Percentiles rank a stretch among this genome's conserved stretches.
Evolutionary conservation across 2,888 invertebrate genomes (phyloP).

Genomic region (Caenorhabditis panamensis): DNA sequence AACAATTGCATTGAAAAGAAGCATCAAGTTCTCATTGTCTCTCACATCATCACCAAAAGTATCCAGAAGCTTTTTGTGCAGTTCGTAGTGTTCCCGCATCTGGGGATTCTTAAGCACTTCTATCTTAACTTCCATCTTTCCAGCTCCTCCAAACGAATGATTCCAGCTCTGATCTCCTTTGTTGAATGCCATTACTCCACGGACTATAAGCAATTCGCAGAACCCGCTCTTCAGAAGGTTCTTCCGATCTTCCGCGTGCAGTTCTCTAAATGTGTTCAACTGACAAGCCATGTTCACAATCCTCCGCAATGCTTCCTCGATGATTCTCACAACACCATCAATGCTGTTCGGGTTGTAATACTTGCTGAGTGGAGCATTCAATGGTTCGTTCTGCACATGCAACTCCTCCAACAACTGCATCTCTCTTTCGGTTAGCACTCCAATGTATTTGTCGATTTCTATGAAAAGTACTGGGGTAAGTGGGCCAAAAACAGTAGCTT

Average conservation of each 20-base stretch:
- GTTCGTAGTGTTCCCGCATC: slow-evolving; percentile 89
- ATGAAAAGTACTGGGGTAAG: too few relatives aligned
- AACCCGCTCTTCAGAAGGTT: slow-evolving; percentile 92
- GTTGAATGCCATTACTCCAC: slow-evolving; percentile 94
- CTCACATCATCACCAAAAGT: slow-evolving; percentile 85
- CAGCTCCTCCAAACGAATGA: slow-evolving; percentile 78
- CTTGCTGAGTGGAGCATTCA: slow-evolving; percentile 48
- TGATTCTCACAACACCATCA: slow-evolving; percentile 83
- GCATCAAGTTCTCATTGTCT: slow-evolving; percentile 91
- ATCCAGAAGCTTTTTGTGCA: slow-evolving; percentile 86
- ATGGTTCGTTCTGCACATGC: slow-evolving; percentile 51
- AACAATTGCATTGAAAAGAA: slow-evolving; percentile 92
- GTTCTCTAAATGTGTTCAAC: slow-evolving; percentile 89
- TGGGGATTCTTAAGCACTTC: slow-evolving; percentile 90
- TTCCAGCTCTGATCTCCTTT: slow-evolving; percentile 92
- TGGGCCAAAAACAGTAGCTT: too few relatives aligned
- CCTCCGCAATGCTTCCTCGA: slow-evolving; percentile 92
- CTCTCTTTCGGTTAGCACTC: slow-evolving; percentile 32
- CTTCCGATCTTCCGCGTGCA: slow-evolving; percentile 95
- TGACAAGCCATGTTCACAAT: slow-evolving; percentile 85
- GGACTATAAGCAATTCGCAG: slow-evolving; percentile 95
- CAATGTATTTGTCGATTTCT: slow-evolving; percentile 49
- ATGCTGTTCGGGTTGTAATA: slow-evolving; percentile 54
- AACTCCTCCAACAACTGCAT: slow-evolving; percentile 47
- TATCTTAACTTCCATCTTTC: slow-evolving; percentile 85